Evolutionary conservation across 2,797 vertebrate species (phyloP).

Genomic region (Tenualosa ilisha): DNA sequence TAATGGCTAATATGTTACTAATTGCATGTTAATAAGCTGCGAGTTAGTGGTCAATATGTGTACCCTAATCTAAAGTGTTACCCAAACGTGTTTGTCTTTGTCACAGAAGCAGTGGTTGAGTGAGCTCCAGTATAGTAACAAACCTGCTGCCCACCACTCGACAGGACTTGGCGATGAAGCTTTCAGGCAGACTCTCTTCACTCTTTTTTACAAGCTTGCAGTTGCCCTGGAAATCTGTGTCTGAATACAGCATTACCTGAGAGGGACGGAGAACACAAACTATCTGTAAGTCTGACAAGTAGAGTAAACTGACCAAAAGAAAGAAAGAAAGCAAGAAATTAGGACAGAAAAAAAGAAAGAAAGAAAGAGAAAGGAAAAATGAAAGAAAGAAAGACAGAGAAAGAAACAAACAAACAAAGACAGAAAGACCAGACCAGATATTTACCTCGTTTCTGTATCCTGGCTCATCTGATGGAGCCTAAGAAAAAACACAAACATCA

Average conservation of each 20-base stretch:
- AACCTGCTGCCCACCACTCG: constrained; percentile 86
- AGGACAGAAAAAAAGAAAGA: not conserved
- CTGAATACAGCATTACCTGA: constrained; percentile 86
- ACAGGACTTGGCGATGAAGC: constrained; percentile 78
- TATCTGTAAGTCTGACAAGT: not conserved
- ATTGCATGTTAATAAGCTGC: too few relatives aligned
- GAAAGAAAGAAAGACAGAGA: not conserved
- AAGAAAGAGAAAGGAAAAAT: not conserved
- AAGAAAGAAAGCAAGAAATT: not conserved
- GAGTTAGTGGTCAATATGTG: not conserved
- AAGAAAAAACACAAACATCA: constrained; percentile 37
- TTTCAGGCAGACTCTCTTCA: constrained; percentile 62
- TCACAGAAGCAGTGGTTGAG: not conserved
- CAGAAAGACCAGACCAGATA: not conserved
- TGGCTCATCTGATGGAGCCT: constrained; percentile 61
- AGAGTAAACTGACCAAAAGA: not conserved
- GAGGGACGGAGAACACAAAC: constrained; percentile 26
- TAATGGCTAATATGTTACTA: too few relatives aligned
- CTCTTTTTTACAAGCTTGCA: constrained; percentile 70
- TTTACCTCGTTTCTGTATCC: constrained; percentile 60
- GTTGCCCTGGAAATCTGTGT: constrained; percentile 80
- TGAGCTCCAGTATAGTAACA: constrained; percentile 33
- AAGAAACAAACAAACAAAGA: too few relatives aligned
- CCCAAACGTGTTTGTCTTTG: not conserved
- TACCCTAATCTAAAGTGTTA: too few relatives aligned